Percentiles rank a stretch among this genome's conserved stretches.
phyloP scores from a whole-genome alignment of 2,888 invertebrate genomes.

The Taenaris catops region DNA sequence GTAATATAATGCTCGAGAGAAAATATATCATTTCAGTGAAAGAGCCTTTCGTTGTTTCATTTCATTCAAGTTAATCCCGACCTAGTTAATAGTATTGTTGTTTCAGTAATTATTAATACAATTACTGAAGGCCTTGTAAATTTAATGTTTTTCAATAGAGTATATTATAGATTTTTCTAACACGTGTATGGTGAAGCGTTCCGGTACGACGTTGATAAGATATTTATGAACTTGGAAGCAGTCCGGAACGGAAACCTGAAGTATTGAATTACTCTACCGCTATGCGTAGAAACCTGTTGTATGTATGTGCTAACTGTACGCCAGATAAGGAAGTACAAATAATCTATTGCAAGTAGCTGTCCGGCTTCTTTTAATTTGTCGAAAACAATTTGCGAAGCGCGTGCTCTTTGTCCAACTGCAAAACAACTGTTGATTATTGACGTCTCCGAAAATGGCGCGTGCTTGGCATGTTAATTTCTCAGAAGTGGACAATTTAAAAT shows the following conservation, averaged over 20 bases:
- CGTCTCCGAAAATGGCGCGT: slow-evolving; percentile 7
- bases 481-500: slow-evolving; percentile 21
- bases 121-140: too few species aligned
- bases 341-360: slow-evolving; percentile 16
- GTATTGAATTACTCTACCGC: slow-evolving; percentile 45
- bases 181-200: slow-evolving; percentile 18
- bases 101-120: too few species aligned
- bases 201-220: too few species aligned
- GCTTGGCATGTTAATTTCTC: slow-evolving; percentile 22
- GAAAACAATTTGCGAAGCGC: slow-evolving; percentile 3
- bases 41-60: too few species aligned
- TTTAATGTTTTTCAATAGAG: too few species aligned
- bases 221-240: slow-evolving; percentile 24
- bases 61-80: too few species aligned
- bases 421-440: slow-evolving; percentile 3
- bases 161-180: too few species aligned
- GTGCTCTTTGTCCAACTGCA: slow-evolving; percentile 10
- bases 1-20: too few species aligned
- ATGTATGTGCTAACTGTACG: slow-evolving; percentile 29
- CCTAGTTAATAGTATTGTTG: too few species aligned
- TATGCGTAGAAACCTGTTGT: slow-evolving; percentile 34
- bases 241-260: slow-evolving; percentile 29
- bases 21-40: too few species aligned
- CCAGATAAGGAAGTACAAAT: slow-evolving; percentile 28
- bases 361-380: background rate